Evolutionary conservation across 2,113 vertebrate species (phyloP), one percentile per base, ranked within the genome.

Genomic region (Oenanthe melanoleuca): DNA sequence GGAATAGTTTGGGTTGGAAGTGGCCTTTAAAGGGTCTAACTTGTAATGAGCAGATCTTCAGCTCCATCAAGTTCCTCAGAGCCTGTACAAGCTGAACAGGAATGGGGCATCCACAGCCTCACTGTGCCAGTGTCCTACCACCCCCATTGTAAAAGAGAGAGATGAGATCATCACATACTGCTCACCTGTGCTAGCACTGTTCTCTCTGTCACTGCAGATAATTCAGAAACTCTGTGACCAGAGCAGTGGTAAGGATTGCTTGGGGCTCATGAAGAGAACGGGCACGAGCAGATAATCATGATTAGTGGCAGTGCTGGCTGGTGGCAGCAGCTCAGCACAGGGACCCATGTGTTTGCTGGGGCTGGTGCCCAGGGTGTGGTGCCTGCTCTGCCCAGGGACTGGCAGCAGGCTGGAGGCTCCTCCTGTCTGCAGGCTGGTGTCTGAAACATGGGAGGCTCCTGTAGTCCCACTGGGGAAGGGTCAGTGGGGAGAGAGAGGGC

Each of bases 391-490:
- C 31, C 1, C 0, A 34, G 0, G 0, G 10, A 16, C 64, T 95
- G 75, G 23, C 17, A 25, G 31, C 59, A 56, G 57, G 16, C 50
- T 88, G 64, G 81, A 63, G 72, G 12, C 75, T 53, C 53, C 40
- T 47, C 6, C 28, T 78, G 75, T 9, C 67, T 92, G 44, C 86
- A 60, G 34, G 2, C 0, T 20, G 47, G 24, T 60, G n/a, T 80
- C 47, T 44, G 81, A 33, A 61, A 28, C 18, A 3, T 0, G 2
- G 56, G 66, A 50, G 16, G 13, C 10, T 15, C 59, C 71, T 65
- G 3, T 9, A 29, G 7, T 20, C 0, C 13, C 1, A 0, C 37
- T 53, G 0, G 6, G 59, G 67, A n/a, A 18, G 16, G 24, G 8
- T 21, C 0, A 1, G 7, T 63, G 33, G 16, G 77, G 49, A 56